Base-by-base conservation (phyloP, 1,140 invertebrate genomes). In the Ditylenchus dipsaci region DNA sequence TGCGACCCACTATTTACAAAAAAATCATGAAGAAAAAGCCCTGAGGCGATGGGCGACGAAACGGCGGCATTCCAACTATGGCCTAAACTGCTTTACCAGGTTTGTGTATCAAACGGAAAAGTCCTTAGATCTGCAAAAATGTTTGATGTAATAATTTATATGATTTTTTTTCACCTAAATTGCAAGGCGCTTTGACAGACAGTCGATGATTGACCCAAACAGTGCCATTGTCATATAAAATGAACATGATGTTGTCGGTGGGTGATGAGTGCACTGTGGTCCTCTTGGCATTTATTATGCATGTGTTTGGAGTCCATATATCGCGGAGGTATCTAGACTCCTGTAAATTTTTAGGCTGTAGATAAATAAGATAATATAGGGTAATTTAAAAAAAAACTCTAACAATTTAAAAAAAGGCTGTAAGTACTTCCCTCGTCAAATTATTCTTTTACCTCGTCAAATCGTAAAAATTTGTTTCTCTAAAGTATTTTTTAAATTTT, bases 271-370 rank as follows among this genome's bases (percentile, higher is more conserved):
- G 80, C 1, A 82, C 73, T 15, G 65, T 73, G 11, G 80, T 72
- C 19, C 62, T 27, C 58, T 82, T 82, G 17, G 79, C 80, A 56
- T 82, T 82, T 19, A 82, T 81, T 29, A 82, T 64, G 62, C 79
- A 76, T 30, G 78, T 83, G 63, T 82, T 82, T 11, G 80, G 80
- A 15, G 75, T 79, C 80, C 80, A 82, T 33, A 82, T 83, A 49
- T 74, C 62, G 9, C 71, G 65, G 3, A 82, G 53, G 33, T 65
- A 73, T 8, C 71, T 33, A n/a, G 80, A 68, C 59, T 82, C 80
- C 49, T 53, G 49, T 21, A 53, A 53, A 53, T 7, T 5, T 38
- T 38, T 38, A 38, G 3, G 33, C n/a, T n/a, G n/a, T n/a, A n/a
- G n/a, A n/a, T n/a, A n/a, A n/a, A n/a, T n/a, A n/a, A n/a, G n/a